These are phyloP conservation scores for Chloroclysta siterata DNA, from an alignment of 2,888 invertebrate genomes.

Conservation along the genomic window DNA sequence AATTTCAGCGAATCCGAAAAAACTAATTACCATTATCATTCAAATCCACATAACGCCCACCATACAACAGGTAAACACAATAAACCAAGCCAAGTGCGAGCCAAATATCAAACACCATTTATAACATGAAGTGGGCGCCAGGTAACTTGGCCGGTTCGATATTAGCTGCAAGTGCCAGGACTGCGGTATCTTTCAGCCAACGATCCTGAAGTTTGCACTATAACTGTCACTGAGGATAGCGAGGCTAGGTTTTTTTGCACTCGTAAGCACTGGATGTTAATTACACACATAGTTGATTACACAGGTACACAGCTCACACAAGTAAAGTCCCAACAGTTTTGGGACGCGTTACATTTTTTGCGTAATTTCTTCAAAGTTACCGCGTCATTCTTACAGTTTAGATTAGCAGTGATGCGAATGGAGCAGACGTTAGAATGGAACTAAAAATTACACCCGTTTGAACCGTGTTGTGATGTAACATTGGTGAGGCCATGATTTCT, in stretches of 20 bases:
- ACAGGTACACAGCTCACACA: not conserved
- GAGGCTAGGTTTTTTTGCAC: not conserved
- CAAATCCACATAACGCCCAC: slow-evolving; percentile 64
- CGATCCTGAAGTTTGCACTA: not conserved
- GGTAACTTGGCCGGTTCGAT: slow-evolving; percentile 10
- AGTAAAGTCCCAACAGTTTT: not conserved
- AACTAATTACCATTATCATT: slow-evolving; percentile 63
- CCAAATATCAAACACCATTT: slow-evolving; percentile 74
- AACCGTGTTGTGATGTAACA: slow-evolving; percentile 66
- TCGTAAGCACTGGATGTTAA: not conserved
- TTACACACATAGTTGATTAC: slow-evolving; percentile 8
- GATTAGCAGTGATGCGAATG: slow-evolving; percentile 23
- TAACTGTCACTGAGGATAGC: not conserved
- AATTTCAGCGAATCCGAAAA: not conserved
- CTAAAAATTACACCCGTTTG: slow-evolving; percentile 54
- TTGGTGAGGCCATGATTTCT: slow-evolving; percentile 54
- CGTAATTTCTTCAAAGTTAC: slow-evolving; percentile 7
- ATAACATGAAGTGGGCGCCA: slow-evolving; percentile 52
- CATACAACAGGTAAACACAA: slow-evolving; percentile 58
- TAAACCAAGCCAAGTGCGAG: slow-evolving; percentile 59
- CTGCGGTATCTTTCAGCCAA: not conserved
- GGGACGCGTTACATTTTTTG: slow-evolving; percentile 2
- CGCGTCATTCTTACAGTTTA: slow-evolving; percentile 8
- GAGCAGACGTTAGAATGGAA: slow-evolving; percentile 33
- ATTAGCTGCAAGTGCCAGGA: slow-evolving; percentile 1